phyloP scores from a whole-genome alignment of 2,113 vertebrate species.

The Platichthys flesus region DNA sequence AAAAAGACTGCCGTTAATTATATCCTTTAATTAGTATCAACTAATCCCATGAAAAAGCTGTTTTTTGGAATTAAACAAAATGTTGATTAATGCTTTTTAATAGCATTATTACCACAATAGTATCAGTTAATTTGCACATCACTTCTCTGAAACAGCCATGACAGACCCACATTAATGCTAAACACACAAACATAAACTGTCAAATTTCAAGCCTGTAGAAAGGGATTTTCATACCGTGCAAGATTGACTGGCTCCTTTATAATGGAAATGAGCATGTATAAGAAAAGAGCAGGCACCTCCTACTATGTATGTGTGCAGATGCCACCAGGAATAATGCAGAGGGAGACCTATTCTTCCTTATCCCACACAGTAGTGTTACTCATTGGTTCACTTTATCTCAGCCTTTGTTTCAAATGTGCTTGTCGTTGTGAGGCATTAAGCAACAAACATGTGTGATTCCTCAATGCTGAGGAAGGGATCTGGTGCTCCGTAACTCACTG shows the following conservation, averaged over 20 bases:
- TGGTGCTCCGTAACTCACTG: slow-evolving; percentile 80
- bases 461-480: neutral
- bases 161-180: neutral
- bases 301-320: no score
- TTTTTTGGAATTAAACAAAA: slow-evolving; percentile 27
- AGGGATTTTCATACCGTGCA: no score
- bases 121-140: neutral
- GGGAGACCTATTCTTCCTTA: no score
- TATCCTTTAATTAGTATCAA: slow-evolving; percentile 36
- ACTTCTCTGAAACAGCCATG: neutral
- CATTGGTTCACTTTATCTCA: slow-evolving; percentile 6
- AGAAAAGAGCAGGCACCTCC: no score
- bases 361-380: neutral
- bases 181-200: slow-evolving; percentile 7
- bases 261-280: no score
- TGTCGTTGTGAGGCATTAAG: neutral
- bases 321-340: no score
- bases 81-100: slow-evolving; percentile 24
- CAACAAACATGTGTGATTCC: no score
- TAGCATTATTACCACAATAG: slow-evolving; percentile 27
- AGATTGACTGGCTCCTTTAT: slow-evolving; percentile 3
- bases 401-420: neutral
- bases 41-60: slow-evolving; percentile 17
- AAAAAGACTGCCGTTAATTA: slow-evolving; percentile 46
- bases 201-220: neutral